Evolutionary conservation across 2,888 invertebrate genomes (phyloP).

Genomic region (Lochmaea capreae): DNA sequence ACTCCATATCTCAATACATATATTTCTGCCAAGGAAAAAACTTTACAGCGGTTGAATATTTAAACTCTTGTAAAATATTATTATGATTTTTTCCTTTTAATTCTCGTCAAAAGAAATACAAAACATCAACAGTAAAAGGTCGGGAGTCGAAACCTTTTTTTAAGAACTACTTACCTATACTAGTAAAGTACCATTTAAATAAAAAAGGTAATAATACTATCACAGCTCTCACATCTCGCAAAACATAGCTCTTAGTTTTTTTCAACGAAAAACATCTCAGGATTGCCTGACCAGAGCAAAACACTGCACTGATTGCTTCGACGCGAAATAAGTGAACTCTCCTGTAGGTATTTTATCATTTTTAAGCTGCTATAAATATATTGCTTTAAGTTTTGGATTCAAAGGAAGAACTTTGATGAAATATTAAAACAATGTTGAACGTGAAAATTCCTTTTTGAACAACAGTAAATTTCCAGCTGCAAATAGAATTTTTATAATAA

Average conservation of each 20-base stretch:
- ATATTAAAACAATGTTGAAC: not conserved
- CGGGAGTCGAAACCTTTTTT: constrained; percentile 43
- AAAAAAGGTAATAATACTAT: constrained; percentile 60
- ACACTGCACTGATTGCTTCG: constrained; percentile 45
- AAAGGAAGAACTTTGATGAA: not conserved
- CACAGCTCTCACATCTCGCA: constrained; percentile 66
- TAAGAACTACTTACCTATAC: constrained; percentile 47
- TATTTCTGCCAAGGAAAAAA: too few relatives aligned
- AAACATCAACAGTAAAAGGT: constrained; percentile 38
- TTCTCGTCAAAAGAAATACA: constrained; percentile 35
- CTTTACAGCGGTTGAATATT: not conserved
- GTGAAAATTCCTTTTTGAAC: not conserved
- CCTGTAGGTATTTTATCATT: constrained; percentile 25
- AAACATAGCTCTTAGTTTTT: constrained; percentile 48
- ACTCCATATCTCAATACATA: too few relatives aligned
- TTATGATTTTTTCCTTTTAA: not conserved
- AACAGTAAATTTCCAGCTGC: too few relatives aligned
- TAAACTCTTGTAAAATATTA: not conserved
- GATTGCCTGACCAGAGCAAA: constrained; percentile 49
- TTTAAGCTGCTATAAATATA: constrained; percentile 24
- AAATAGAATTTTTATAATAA: too few relatives aligned
- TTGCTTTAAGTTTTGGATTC: constrained; percentile 26
- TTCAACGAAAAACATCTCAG: constrained; percentile 17
- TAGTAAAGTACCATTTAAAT: constrained; percentile 52
- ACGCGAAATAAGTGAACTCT: constrained; percentile 43